A percentile compares a stretch with the other conserved stretches of the same genome.
These are phyloP conservation scores for Hystrix brachyura DNA, from an alignment of 2,113 vertebrate species.

Conservation along the genomic window DNA sequence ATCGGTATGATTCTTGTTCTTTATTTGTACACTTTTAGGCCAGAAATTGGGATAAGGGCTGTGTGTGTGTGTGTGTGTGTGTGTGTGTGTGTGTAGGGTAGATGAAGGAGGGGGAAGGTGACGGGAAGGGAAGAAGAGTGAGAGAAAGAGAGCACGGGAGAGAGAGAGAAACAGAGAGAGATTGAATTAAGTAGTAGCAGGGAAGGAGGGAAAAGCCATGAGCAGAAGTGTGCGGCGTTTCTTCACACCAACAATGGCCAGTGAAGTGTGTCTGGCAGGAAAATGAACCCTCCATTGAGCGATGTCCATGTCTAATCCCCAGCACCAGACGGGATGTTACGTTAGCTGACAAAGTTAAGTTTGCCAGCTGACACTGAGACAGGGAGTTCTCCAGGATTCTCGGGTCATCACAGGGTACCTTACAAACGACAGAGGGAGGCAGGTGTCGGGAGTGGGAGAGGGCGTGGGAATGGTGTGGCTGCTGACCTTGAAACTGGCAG, in stretches of 20 bases:
- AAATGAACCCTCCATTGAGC: background rate
- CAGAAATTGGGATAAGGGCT: background rate
- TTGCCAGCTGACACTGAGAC: background rate
- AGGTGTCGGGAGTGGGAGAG: background rate
- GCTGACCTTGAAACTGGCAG: slow-evolving; percentile 6
- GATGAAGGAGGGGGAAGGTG: background rate
- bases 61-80: background rate
- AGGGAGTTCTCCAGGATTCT: background rate
- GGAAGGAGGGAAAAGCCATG: background rate
- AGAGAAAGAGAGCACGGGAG: too few species aligned
- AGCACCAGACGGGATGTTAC: background rate
- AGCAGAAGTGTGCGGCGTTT: background rate
- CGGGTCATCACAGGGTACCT: background rate
- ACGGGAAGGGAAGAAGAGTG: background rate
- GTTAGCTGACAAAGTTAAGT: background rate
- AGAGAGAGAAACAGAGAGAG: background rate
- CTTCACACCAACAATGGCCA: background rate
- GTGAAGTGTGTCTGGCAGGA: background rate
- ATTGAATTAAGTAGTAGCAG: too few species aligned
- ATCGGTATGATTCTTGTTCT: background rate
- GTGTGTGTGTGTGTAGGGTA: background rate
- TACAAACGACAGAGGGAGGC: background rate
- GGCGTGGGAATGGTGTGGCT: background rate
- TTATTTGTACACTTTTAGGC: background rate
- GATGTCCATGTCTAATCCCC: background rate